Evolutionary conservation across 2,797 vertebrate species (phyloP), one percentile per base, ranked within the genome.

Genomic region (Chelon labrosus): DNA sequence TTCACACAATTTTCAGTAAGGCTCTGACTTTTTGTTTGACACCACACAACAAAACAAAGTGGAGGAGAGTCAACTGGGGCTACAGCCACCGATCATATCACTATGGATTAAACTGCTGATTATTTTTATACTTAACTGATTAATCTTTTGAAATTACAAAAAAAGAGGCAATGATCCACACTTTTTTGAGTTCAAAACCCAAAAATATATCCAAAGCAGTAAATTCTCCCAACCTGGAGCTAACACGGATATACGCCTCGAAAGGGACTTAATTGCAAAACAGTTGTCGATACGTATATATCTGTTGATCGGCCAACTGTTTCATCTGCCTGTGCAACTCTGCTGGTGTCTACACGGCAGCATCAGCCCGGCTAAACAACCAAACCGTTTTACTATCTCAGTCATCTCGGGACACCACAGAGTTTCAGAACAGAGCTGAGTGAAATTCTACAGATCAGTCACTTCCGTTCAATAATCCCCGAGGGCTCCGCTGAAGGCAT

Each of bases 391-490:
- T 60, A 63, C 37, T 20, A 22, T 62, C 77, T 68, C 56, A 62
- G 69, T 88, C 86, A 79, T 82, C 49, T 86, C 77, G 53, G 58
- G 62, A 53, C 75, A 60, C 83, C 61, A 25, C 65, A 56, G 38
- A 68, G 70, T 77, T 80, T 82, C 84, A 67, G 41, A 37, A 11
- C 35, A 37, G 2, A 70, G 76, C 75, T 41, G 11, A 68, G 38
- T 79, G 80, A 83, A 69, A 84, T 55, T 80, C 71, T 70, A 56
- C 65, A 80, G 56, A 85, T 86, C 82, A 79, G 59, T 88, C 89
- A 88, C 65, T 72, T 88, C 81, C 79, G 39, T 59, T 83, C 53
- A 49, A 55, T 35, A 59, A 72, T 60, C 51, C 70, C 0, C 1
- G 11, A 58, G n/a, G 38, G 71, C 44, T 77, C 50, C 31, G 16